phyloP scores from a whole-genome alignment of 2,797 vertebrate genomes.

The Oreochromis grahami region DNA sequence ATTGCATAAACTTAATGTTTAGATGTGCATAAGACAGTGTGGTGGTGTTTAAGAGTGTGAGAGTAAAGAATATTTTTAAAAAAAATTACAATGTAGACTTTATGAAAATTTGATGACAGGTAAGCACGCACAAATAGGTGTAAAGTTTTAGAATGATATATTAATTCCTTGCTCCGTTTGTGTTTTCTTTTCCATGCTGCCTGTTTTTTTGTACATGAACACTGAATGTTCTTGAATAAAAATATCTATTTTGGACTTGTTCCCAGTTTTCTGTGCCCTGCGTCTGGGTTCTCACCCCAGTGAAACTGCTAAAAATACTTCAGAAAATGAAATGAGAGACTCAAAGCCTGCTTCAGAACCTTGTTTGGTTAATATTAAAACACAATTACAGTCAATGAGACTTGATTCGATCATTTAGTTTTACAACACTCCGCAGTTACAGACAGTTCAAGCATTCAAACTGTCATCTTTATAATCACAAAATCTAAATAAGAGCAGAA shows the following conservation, averaged over 20 bases:
- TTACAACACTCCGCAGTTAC: background rate
- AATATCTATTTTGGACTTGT: background rate
- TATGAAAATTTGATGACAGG: background rate
- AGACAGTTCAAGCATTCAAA: background rate
- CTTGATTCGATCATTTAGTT: background rate
- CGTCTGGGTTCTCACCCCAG: background rate
- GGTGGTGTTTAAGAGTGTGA: background rate
- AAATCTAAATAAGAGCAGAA: background rate
- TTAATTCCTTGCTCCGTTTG: background rate
- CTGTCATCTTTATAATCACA: background rate
- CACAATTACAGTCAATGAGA: background rate
- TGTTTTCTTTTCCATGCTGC: background rate
- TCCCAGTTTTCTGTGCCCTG: background rate
- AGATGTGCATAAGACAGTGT: background rate
- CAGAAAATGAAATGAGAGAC: background rate
- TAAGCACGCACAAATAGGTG: background rate
- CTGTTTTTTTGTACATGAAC: background rate
- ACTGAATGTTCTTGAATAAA: background rate
- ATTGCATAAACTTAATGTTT: background rate
- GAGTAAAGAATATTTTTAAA: background rate
- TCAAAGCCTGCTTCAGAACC: background rate
- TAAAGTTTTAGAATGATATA: background rate
- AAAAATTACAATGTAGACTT: background rate
- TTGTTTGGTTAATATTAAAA: background rate
- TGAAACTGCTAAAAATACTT: background rate